These are phyloP conservation scores for Porites lutea DNA, from an alignment of 64 coral and sea anemone species.

Conservation along the genomic window DNA sequence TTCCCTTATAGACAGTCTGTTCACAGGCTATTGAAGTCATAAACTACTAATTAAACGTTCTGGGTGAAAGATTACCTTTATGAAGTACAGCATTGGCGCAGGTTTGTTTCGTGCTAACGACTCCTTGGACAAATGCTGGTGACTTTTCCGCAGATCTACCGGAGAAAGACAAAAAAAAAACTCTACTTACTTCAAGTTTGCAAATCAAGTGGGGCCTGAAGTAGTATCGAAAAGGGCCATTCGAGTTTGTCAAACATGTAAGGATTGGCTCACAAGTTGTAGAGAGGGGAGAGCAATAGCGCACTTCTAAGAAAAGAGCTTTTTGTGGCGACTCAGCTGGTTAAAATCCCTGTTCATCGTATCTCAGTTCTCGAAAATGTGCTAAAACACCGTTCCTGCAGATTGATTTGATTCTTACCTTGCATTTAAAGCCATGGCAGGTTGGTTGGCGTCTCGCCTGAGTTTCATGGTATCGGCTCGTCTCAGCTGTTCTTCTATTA, in stretches of 20 bases:
- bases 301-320: no score
- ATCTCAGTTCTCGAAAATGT: no score
- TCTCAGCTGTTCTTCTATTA: slow-evolving; percentile 95
- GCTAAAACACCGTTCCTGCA: not conserved
- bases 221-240: no score
- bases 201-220: no score
- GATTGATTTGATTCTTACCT: slow-evolving; percentile 40
- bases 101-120: slow-evolving; percentile 96
- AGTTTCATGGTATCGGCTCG: slow-evolving; percentile 83
- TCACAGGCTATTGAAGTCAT: no score
- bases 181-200: no score
- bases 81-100: slow-evolving; percentile 99
- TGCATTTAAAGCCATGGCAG: slow-evolving; percentile 96
- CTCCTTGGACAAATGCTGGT: slow-evolving; percentile 98
- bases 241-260: no score
- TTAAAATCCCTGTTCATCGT: not conserved
- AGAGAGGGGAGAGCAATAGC: no score
- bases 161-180: not conserved
- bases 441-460: slow-evolving; percentile 89
- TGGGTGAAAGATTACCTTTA: slow-evolving; percentile 62
- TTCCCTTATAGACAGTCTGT: no score
- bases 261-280: no score
- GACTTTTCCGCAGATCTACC: slow-evolving; percentile 97
- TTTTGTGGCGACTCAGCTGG: no score
- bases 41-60: no score